A percentile compares a stretch with the other conserved stretches of the same genome.
phyloP scores from a whole-genome alignment of 2,888 invertebrate species.

The Adelphocoris suturalis region DNA sequence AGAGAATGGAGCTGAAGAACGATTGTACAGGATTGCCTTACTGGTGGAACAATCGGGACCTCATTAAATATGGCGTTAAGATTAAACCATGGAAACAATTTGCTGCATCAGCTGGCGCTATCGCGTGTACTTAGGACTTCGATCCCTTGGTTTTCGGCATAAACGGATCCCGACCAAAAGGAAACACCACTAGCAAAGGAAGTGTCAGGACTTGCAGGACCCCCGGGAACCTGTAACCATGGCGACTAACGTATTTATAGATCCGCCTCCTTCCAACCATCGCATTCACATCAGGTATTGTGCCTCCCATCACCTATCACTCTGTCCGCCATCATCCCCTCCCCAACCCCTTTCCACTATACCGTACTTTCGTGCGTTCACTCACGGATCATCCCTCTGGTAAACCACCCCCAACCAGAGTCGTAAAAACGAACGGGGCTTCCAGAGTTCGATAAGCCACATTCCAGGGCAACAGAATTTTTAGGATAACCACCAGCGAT shows the following conservation, averaged over 20 bases:
- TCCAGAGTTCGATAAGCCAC: no score
- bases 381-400: neutral
- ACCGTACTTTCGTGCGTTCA: neutral
- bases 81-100: no score
- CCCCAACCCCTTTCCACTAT: neutral
- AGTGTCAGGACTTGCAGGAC: slow-evolving; percentile 42
- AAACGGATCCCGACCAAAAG: neutral
- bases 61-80: no score
- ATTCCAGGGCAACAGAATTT: no score
- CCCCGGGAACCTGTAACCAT: slow-evolving; percentile 53
- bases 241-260: slow-evolving; percentile 59
- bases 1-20: no score
- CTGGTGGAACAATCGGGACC: no score
- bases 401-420: neutral
- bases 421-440: neutral
- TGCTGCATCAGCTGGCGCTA: no score
- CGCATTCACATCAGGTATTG: slow-evolving; percentile 60
- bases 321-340: slow-evolving; percentile 46
- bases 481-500: no score
- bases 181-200: slow-evolving; percentile 39
- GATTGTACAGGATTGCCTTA: no score
- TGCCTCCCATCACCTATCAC: slow-evolving; percentile 57
- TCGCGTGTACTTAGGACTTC: no score
- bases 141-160: neutral
- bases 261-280: slow-evolving; percentile 51